These are phyloP conservation scores for Choreutis nemorana DNA, from an alignment of 2,888 invertebrate genomes.

Conservation along the genomic window DNA sequence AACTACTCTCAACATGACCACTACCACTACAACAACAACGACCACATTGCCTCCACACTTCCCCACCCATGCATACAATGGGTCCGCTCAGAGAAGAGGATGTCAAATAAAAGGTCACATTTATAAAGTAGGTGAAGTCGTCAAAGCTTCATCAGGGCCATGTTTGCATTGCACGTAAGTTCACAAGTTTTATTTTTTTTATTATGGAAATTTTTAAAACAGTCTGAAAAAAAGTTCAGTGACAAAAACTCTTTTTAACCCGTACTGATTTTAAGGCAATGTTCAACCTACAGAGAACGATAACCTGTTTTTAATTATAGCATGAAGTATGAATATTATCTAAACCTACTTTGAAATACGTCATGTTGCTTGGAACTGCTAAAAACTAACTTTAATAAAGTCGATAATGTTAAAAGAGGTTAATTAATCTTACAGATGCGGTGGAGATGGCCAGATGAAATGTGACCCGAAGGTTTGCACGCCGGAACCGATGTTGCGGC, in stretches of 20 bases:
- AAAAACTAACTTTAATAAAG: too few species aligned
- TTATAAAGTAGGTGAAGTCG: conserved; percentile 85
- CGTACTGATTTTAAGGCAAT: too few species aligned
- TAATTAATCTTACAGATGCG: conserved; percentile 73
- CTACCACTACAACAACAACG: conserved; percentile 88
- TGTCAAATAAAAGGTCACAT: conserved; percentile 87
- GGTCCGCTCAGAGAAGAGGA: conserved; percentile 77
- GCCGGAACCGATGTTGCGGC: conserved; percentile 88
- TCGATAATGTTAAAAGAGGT: too few species aligned
- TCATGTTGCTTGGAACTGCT: too few species aligned
- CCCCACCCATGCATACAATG: conserved; percentile 79
- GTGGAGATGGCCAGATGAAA: conserved; percentile 92
- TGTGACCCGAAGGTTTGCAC: conserved; percentile 92
- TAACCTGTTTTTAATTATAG: conserved; percentile 3
- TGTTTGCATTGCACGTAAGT: conserved; percentile 96
- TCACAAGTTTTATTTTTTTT: conserved; percentile 6
- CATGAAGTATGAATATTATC: conserved; percentile 1
- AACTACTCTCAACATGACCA: conserved; percentile 80
- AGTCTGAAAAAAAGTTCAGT: too few species aligned
- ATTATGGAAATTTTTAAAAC: too few species aligned
- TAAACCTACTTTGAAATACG: neutral
- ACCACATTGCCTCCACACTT: conserved; percentile 87
- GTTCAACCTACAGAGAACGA: too few species aligned
- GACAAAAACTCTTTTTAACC: too few species aligned
- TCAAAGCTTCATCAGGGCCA: conserved; percentile 87